Conservation (phyloP, 2,113 vertebrate genomes). For the Charina bottae region DNA sequence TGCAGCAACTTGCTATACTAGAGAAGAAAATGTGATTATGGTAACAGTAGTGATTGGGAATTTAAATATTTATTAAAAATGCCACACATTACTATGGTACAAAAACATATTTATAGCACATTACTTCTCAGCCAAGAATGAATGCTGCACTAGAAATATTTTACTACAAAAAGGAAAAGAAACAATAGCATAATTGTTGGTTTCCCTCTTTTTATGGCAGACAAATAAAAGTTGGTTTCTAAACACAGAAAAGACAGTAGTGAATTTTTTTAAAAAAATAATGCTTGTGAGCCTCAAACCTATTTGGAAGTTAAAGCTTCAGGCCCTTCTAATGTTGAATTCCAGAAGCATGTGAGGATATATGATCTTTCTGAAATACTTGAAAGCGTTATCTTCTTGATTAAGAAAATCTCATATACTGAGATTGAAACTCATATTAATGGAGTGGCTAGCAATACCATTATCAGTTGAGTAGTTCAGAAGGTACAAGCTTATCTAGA, state of each 20-base stretch:
- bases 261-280: neutral
- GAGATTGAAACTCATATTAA: neutral
- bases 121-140: fast-evolving
- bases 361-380: neutral
- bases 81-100: neutral
- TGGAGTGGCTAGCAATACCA: neutral
- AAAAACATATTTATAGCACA: neutral
- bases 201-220: neutral
- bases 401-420: neutral
- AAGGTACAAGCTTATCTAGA: neutral
- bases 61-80: conserved; percentile 44
- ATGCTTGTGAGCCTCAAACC: neutral
- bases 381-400: neutral
- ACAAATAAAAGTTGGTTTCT: neutral
- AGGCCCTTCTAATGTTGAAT: neutral
- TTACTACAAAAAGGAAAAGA: neutral
- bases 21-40: conserved; percentile 50
- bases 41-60: conserved; percentile 28
- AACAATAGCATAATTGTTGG: fast-evolving
- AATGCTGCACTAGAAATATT: neutral
- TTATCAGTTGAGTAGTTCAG: neutral
- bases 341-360: neutral
- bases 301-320: neutral
- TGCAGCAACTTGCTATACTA: conserved; percentile 54
- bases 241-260: neutral